phyloP scores from a whole-genome alignment of 2,113 vertebrate genomes.

The Lepus europaeus region DNA sequence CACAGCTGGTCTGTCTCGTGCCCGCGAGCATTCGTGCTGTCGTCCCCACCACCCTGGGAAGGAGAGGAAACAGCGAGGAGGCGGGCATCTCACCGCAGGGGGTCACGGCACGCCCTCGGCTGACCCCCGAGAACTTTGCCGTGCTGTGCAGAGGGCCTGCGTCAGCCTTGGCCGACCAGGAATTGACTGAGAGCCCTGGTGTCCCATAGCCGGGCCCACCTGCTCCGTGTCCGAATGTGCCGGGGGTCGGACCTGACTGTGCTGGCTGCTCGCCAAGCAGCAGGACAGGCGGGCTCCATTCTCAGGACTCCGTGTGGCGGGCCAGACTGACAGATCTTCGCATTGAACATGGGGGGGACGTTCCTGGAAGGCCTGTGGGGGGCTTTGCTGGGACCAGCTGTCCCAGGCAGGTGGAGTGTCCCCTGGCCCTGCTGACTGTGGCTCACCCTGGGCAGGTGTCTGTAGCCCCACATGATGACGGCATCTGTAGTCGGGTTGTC shows the following conservation, averaged over 20 bases:
- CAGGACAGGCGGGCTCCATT: not conserved
- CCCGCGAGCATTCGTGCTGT: too few relatives aligned
- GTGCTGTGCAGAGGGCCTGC: too few relatives aligned
- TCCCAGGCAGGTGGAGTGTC: not conserved
- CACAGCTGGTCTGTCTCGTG: accelerated
- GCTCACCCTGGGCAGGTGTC: not conserved
- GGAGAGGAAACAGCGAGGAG: accelerated
- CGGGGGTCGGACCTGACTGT: not conserved
- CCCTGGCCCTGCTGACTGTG: not conserved
- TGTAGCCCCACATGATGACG: too few relatives aligned
- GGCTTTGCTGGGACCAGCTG: not conserved
- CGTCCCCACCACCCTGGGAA: not conserved
- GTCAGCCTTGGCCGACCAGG: too few relatives aligned
- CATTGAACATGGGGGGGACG: not conserved
- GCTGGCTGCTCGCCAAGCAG: not conserved
- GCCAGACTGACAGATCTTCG: not conserved
- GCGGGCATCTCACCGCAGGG: not conserved
- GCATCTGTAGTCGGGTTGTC: too few relatives aligned
- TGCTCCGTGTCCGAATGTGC: not conserved
- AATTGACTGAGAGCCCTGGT: accelerated
- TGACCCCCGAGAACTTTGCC: accelerated
- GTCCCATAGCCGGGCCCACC: not conserved
- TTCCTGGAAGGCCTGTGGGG: accelerated
- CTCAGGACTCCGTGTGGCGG: not conserved
- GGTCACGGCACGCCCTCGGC: not conserved